phyloP scores from a whole-genome alignment of 2,797 vertebrate species.

The Pachyuromys duprasi region DNA sequence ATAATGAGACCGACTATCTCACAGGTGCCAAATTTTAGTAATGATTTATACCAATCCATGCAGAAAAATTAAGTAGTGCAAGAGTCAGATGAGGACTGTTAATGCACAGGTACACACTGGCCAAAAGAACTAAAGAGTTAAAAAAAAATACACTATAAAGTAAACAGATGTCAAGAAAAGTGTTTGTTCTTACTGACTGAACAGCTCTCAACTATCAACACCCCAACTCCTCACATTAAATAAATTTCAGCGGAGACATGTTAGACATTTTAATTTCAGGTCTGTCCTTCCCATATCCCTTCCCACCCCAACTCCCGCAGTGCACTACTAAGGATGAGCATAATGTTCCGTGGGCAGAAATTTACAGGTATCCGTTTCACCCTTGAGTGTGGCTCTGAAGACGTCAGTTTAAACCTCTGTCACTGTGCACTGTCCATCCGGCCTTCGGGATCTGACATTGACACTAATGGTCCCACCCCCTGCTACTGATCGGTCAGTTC shows the following conservation, averaged over 20 bases:
- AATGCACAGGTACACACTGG: slow-evolving; percentile 85
- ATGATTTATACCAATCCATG: slow-evolving; percentile 88
- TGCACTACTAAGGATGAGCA: slow-evolving; percentile 85
- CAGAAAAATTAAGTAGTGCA: slow-evolving; percentile 88
- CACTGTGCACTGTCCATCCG: slow-evolving; percentile 97
- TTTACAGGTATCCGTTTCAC: slow-evolving; percentile 83
- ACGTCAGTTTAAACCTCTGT: slow-evolving; percentile 94
- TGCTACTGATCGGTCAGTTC: slow-evolving; percentile 85
- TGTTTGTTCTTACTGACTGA: slow-evolving; percentile 86
- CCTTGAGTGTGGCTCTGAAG: slow-evolving; percentile 78
- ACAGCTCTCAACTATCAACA: slow-evolving; percentile 85
- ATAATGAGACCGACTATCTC: slow-evolving; percentile 80
- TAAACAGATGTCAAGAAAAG: slow-evolving; percentile 86
- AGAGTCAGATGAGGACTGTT: slow-evolving; percentile 85
- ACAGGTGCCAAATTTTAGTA: slow-evolving; percentile 84
- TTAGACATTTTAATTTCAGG: slow-evolving; percentile 85
- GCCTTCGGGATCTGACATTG: slow-evolving; percentile 92
- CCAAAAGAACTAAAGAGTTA: slow-evolving; percentile 82
- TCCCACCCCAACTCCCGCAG: slow-evolving; percentile 83
- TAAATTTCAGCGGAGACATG: slow-evolving; percentile 85
- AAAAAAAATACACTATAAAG: slow-evolving; percentile 83
- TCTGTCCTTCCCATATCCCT: slow-evolving; percentile 81
- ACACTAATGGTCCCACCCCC: slow-evolving; percentile 86
- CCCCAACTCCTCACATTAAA: slow-evolving; percentile 86
- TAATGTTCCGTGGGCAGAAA: slow-evolving; percentile 85